A percentile compares a stretch with the other conserved stretches of the same genome.
Evolutionary conservation across 1,140 invertebrate genomes (phyloP).

Genomic region (Drosophila sp.): DNA sequence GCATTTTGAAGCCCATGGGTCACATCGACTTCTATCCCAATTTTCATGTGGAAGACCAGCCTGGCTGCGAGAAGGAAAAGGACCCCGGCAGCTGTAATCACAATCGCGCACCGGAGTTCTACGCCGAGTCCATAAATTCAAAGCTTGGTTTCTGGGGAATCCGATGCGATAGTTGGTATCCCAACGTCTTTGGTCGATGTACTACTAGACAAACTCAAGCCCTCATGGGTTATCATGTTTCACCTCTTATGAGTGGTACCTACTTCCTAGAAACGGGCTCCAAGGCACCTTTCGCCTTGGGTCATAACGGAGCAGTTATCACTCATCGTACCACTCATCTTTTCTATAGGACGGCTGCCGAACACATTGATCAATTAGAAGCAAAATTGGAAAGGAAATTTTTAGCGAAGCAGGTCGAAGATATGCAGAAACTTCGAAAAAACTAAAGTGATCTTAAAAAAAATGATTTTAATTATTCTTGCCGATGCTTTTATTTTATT

Average conservation of each 20-base stretch:
- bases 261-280: conserved; percentile 6
- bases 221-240: conserved; percentile 7
- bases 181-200: neutral
- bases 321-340: neutral
- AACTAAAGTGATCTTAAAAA: too few relatives aligned
- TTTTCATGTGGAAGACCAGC: conserved; percentile 86
- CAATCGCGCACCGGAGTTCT: conserved; percentile 88
- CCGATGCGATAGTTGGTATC: conserved; percentile 85
- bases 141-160: conserved; percentile 89
- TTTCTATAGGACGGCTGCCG: neutral
- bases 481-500: too few relatives aligned
- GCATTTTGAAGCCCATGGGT: conserved; percentile 84
- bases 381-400: neutral
- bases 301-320: conserved; percentile 10
- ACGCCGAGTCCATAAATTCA: conserved; percentile 88
- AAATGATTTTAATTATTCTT: neutral
- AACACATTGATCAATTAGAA: conserved; percentile 3
- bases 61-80: conserved; percentile 86
- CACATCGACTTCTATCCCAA: conserved; percentile 88
- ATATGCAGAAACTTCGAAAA: too few relatives aligned
- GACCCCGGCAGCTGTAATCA: conserved; percentile 86
- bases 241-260: neutral
- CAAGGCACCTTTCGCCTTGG: conserved; percentile 17
- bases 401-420: neutral
- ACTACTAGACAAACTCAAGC: neutral